Conservation (phyloP, 35 echinoderm and acorn worm species). For the Strongylocentrotus purpuratus region DNA sequence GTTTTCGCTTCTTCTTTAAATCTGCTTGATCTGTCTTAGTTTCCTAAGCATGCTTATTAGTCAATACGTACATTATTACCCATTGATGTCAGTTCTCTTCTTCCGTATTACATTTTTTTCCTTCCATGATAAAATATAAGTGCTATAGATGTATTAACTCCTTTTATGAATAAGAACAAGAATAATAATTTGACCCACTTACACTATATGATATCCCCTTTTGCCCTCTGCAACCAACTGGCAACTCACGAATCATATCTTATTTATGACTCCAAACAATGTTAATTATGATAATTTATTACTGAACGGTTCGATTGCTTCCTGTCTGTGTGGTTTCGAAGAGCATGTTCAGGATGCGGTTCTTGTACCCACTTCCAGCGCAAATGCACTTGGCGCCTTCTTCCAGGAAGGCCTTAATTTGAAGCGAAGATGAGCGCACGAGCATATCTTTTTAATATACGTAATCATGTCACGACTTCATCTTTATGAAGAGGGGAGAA, state of each 20-base stretch:
- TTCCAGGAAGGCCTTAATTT: neutral
- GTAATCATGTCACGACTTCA: neutral
- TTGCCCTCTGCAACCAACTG: neutral
- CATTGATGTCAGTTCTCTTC: no score
- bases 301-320: neutral
- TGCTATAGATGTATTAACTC: no score
- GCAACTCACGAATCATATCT: neutral
- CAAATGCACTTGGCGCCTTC: neutral
- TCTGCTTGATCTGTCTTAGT: no score
- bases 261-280: neutral
- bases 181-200: no score
- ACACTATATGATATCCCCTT: no score
- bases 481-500: neutral
- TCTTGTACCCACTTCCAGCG: neutral
- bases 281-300: slow-evolving; percentile 1
- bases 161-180: no score
- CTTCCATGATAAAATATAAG: no score
- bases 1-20: no score
- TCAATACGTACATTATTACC: no score
- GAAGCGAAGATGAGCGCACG: neutral
- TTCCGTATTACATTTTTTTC: no score
- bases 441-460: slow-evolving; percentile 19
- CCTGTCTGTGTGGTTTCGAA: neutral
- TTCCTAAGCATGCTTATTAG: no score
- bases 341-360: neutral